Percentiles rank a stretch among this genome's conserved stretches.
Conservation (phyloP, 2,797 vertebrate genomes). For the Chaenodraco wilsoni region DNA sequence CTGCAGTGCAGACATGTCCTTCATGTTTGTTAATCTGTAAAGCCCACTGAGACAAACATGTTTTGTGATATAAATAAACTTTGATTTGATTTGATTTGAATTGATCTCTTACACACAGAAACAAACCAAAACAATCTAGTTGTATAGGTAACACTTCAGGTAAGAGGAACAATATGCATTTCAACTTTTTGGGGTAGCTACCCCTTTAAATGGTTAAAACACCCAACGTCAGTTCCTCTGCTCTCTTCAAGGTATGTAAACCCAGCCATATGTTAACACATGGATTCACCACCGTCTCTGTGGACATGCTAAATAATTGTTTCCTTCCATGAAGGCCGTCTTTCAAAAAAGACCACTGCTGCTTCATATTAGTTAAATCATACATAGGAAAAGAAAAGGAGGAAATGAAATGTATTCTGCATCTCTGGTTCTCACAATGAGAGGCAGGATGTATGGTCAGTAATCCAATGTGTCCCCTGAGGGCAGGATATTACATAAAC, state of each 20-base stretch:
- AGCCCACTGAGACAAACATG: too few species aligned
- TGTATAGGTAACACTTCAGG: too few species aligned
- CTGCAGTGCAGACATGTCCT: too few species aligned
- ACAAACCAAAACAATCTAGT: too few species aligned
- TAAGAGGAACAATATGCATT: too few species aligned
- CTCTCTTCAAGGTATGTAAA: neutral
- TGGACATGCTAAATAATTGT: neutral
- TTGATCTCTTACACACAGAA: too few species aligned
- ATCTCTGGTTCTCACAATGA: slow-evolving; percentile 18
- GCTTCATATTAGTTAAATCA: slow-evolving; percentile 31
- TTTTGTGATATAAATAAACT: too few species aligned
- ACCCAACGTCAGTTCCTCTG: neutral
- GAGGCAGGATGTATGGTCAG: slow-evolving; percentile 35
- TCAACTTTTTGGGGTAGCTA: too few species aligned
- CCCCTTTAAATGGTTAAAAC: neutral
- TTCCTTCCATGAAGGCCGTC: neutral
- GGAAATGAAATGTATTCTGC: slow-evolving; percentile 44
- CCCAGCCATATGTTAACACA: neutral
- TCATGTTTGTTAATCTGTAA: too few species aligned
- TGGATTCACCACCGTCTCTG: neutral
- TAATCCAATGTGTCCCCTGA: slow-evolving; percentile 44
- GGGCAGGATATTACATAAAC: slow-evolving; percentile 43
- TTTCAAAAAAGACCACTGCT: slow-evolving; percentile 10
- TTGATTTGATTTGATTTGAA: too few species aligned
- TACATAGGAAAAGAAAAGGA: slow-evolving; percentile 16